phyloP scores from a whole-genome alignment of 2,888 invertebrate species.

The Rhaphigaster nebulosa region DNA sequence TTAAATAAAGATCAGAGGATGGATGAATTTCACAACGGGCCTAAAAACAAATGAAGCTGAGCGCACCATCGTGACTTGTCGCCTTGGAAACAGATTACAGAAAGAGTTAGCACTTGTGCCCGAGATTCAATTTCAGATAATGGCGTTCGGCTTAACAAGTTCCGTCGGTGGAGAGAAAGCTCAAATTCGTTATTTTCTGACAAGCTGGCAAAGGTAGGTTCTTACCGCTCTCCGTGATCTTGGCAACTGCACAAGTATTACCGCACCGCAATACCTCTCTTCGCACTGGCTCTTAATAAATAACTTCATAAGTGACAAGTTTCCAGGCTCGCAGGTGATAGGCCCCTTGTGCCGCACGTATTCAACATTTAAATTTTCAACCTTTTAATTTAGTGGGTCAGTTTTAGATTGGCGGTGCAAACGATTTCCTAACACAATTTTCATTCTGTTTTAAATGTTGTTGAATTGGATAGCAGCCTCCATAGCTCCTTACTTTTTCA shows the following conservation, averaged over 20 bases:
- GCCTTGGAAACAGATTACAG: conserved; percentile 1
- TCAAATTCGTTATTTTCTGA: conserved; percentile 46
- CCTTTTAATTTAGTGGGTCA: neutral
- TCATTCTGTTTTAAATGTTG: neutral
- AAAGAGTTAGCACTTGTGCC: conserved; percentile 57
- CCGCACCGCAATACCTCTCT: neutral
- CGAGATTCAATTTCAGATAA: conserved; percentile 56
- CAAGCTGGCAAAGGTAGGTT: neutral
- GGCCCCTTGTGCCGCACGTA: neutral
- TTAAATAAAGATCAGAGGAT: conserved; percentile 28
- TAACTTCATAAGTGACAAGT: conserved; percentile 45
- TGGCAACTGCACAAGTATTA: neutral
- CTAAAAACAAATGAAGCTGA: conserved; percentile 27
- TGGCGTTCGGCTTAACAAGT: conserved; percentile 22
- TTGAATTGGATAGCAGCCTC: neutral
- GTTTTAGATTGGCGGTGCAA: neutral
- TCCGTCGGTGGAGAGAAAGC: neutral
- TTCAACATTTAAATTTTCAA: conserved; percentile 11
- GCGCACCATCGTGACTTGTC: conserved; percentile 40
- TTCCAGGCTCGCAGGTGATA: conserved; percentile 1
- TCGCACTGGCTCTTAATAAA: neutral
- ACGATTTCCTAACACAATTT: neutral
- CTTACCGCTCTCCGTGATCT: neutral
- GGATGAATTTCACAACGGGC: conserved; percentile 7
- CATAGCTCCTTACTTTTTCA: neutral